Percentiles rank a stretch among this genome's conserved stretches.
Evolutionary conservation across 2,797 vertebrate genomes (phyloP).

Genomic region (Dipus sagitta): DNA sequence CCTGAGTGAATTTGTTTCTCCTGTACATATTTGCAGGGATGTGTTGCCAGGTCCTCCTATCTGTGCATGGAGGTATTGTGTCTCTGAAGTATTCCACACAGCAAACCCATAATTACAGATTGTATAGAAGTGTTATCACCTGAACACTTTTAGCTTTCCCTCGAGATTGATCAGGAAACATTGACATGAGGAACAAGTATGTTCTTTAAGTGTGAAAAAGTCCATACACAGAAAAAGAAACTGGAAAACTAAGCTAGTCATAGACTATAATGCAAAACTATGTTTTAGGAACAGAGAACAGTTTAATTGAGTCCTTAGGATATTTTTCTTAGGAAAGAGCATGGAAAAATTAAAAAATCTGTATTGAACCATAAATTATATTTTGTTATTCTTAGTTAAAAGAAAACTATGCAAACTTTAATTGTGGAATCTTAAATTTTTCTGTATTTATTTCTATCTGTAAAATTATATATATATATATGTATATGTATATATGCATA

Average conservation of each 20-base stretch:
- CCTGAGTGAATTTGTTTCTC: neutral
- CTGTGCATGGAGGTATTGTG: neutral
- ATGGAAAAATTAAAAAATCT: neutral
- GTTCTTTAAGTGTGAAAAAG: neutral
- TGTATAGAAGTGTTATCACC: neutral
- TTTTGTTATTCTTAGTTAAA: conserved; percentile 72
- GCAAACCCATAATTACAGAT: conserved; percentile 37
- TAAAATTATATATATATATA: neutral
- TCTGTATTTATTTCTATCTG: conserved; percentile 73
- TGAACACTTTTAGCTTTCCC: conserved; percentile 45
- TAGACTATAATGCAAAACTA: conserved; percentile 49
- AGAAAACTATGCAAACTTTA: conserved; percentile 70
- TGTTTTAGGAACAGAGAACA: conserved; percentile 34
- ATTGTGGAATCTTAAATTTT: conserved; percentile 68
- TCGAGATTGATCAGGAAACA: neutral
- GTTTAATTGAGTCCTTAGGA: neutral
- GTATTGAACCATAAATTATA: conserved; percentile 43
- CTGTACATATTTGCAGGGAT: neutral
- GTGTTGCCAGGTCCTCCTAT: neutral
- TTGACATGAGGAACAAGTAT: neutral
- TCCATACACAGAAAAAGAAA: conserved; percentile 20
- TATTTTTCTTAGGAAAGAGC: conserved; percentile 41
- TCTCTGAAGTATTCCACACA: conserved; percentile 46
- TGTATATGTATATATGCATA: neutral
- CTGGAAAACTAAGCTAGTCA: neutral